Conservation (phyloP, 2,888 invertebrate genomes). For the Fragum fragum region DNA sequence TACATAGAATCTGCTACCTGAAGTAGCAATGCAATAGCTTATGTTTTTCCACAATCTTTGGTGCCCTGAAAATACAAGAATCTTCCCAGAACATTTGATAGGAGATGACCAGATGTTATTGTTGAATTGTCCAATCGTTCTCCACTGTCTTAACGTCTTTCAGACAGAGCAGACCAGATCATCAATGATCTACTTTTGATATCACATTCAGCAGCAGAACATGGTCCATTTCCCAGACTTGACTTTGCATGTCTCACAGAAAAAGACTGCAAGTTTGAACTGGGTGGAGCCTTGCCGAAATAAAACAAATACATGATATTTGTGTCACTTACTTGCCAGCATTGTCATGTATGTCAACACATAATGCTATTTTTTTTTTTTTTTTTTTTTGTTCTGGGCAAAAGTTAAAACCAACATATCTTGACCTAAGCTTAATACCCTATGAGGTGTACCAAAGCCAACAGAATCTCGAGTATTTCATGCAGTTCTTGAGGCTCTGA, state of each 20-base stretch:
- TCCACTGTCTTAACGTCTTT: conserved; percentile 2
- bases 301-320: conserved; percentile 3
- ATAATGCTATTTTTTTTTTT: conserved; percentile 24
- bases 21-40: too few species aligned
- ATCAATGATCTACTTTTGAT: conserved; percentile 29
- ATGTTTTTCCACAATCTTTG: too few species aligned
- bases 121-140: too few species aligned
- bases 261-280: conserved; percentile 24
- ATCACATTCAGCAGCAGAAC: conserved; percentile 13
- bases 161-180: conserved; percentile 17
- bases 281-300: conserved; percentile 1
- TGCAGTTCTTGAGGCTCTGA: conserved; percentile 23
- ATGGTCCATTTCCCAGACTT: conserved; percentile 4
- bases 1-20: too few species aligned
- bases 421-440: conserved; percentile 13
- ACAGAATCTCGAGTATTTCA: conserved; percentile 6
- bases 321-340: conserved; percentile 4
- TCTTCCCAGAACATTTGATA: too few species aligned
- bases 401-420: conserved; percentile 24
- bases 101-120: too few species aligned
- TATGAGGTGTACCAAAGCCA: background rate
- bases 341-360: conserved; percentile 6
- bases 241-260: conserved; percentile 14
- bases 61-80: too few species aligned
- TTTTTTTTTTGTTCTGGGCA: conserved; percentile 30